Evolutionary conservation across 2,113 vertebrate genomes (phyloP).

Genomic region (Caretta caretta): DNA sequence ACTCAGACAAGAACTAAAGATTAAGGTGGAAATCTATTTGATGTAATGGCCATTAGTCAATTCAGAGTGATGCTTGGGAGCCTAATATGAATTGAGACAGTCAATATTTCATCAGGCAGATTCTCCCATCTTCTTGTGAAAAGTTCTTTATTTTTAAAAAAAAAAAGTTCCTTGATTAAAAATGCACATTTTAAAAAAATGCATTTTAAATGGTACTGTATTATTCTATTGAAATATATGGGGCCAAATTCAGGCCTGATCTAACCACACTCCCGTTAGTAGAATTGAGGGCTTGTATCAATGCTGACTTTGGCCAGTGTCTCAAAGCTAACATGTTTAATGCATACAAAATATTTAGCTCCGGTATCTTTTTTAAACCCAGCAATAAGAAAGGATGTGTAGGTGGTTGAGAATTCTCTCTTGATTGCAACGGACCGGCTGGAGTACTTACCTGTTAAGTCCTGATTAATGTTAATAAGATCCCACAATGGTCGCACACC

Average conservation of each 20-base stretch:
- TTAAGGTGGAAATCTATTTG: conserved; percentile 65
- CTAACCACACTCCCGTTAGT: neutral
- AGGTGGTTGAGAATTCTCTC: neutral
- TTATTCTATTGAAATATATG: neutral
- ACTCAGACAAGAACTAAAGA: conserved; percentile 64
- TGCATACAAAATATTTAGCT: neutral
- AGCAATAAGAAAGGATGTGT: neutral
- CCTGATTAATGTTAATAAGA: neutral
- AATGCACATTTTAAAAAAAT: neutral
- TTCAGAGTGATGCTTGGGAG: conserved; percentile 53
- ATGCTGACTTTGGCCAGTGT: neutral
- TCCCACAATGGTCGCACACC: neutral
- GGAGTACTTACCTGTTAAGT: neutral
- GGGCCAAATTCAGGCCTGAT: neutral
- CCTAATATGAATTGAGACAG: conserved; percentile 41
- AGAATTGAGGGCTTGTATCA: neutral
- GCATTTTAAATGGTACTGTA: neutral
- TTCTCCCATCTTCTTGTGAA: conserved; percentile 20
- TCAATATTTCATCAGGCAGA: conserved; percentile 59
- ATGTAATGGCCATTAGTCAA: conserved; percentile 67
- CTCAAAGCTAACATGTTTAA: neutral
- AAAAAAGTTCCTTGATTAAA: conserved; percentile 36
- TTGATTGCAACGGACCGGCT: neutral
- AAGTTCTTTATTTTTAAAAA: conserved; percentile 57
- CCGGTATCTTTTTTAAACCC: neutral